These are phyloP conservation scores for Marasmarcha lunaedactyla DNA, from an alignment of 2,888 invertebrate species.

Conservation along the genomic window DNA sequence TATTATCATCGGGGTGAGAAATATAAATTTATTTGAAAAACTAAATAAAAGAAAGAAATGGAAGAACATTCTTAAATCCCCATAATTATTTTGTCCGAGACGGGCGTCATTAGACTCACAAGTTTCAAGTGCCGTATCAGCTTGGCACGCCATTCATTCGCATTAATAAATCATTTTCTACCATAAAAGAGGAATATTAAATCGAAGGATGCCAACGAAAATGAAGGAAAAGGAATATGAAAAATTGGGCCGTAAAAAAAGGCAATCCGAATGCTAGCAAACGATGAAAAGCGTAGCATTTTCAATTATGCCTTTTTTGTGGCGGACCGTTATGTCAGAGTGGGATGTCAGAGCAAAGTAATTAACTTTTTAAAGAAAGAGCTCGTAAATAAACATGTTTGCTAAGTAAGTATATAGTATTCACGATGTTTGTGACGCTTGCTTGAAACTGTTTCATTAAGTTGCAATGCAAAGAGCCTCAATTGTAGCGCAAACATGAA, in stretches of 20 bases:
- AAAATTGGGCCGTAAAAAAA: slow-evolving; percentile 57
- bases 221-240: slow-evolving; percentile 39
- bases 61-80: too few relatives aligned
- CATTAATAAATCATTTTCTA: slow-evolving; percentile 44
- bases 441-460: too few relatives aligned
- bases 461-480: too few relatives aligned
- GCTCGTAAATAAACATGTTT: not conserved
- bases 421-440: too few relatives aligned
- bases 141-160: slow-evolving; percentile 13
- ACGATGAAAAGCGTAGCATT: slow-evolving; percentile 41
- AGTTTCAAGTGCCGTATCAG: too few relatives aligned
- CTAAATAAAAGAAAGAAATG: too few relatives aligned
- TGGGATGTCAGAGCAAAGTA: not conserved
- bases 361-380: slow-evolving; percentile 1
- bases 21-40: too few relatives aligned
- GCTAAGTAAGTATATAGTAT: too few relatives aligned
- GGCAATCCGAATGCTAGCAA: slow-evolving; percentile 41
- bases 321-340: not conserved
- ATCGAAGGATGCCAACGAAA: slow-evolving; percentile 41
- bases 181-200: slow-evolving; percentile 55
- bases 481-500: too few relatives aligned
- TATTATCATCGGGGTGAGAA: too few relatives aligned
- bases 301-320: slow-evolving; percentile 36
- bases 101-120: too few relatives aligned
- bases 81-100: too few relatives aligned